A percentile compares a stretch with the other conserved stretches of the same genome.
phyloP scores from a whole-genome alignment of 2,888 invertebrate species.

The Leptopilina drosophilae region DNA sequence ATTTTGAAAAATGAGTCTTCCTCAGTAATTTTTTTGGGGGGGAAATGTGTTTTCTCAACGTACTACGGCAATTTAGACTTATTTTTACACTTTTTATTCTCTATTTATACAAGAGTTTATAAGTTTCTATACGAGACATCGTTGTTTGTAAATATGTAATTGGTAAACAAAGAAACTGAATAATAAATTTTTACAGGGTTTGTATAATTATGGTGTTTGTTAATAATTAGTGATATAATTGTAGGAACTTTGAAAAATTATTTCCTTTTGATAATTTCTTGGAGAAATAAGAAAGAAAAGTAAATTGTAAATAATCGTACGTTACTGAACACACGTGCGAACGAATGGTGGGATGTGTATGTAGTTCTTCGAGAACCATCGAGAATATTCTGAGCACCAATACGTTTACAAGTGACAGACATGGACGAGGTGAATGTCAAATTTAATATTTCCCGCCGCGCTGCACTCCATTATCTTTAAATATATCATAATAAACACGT shows the following conservation, averaged over 20 bases:
- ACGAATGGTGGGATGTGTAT: constrained; percentile 1
- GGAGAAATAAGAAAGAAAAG: too few species aligned
- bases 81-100: too few species aligned
- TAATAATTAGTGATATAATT: too few species aligned
- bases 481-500: background rate
- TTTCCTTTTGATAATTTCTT: background rate
- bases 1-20: too few species aligned
- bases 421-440: constrained; percentile 23
- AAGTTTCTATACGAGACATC: too few species aligned
- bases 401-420: background rate
- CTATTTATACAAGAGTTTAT: too few species aligned
- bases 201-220: too few species aligned
- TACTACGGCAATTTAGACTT: too few species aligned
- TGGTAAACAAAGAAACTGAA: background rate
- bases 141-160: constrained; percentile 6
- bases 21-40: too few species aligned
- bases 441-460: constrained; percentile 17
- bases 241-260: too few species aligned
- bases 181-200: too few species aligned
- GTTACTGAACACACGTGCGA: background rate
- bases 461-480: background rate
- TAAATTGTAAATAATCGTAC: background rate
- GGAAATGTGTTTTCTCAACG: too few species aligned
- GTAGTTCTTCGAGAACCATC: background rate
- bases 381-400: constrained; percentile 8